Base-by-base conservation (phyloP, 2,797 vertebrate genomes). In the Etheostoma nigrum region DNA sequence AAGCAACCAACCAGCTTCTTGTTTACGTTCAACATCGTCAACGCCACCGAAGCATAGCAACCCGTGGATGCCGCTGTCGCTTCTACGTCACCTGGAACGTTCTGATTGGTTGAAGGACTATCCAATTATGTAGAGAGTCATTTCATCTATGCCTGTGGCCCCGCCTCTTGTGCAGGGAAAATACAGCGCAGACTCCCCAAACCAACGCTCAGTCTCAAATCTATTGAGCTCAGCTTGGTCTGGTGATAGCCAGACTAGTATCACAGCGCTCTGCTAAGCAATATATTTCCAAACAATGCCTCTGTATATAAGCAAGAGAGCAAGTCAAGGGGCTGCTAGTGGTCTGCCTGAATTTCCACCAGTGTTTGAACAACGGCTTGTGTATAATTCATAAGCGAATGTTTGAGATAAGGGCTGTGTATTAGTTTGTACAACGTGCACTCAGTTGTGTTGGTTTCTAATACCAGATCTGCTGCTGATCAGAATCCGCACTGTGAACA, bases 271-370 rank as follows among this genome's bases (percentile, higher is more conserved):
- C n/a, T 10, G 33, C 54, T 19, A 42, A 58, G 55, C 25, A 72
- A 77, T 47, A 67, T 58, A 51, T 67, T 74, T 76, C 54, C 62
- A 75, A 33, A 15, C 40, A 8, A 10, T 47, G 55, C 45, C n/a
- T 44, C 8, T 9, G 30, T 25, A 13, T 12, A 49, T 25, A 44
- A 66, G 23, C 6, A 13, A 30, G 19, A 33, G 42, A 57, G 66
- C 33, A 16, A 72, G 23, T 18, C 33, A 67, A 45, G 4, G 5
- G 45, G 48, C 52, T 60, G 65, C 62, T 67, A 74, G 67, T 55
- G 74, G 65, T 72, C 53, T 49, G 60, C 30, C 30, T 49, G 49
- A 40, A 47, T 54, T 66, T 33, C 66, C 36, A 40, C 53, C 57
- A 57, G 64, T 23, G 62, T 74, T 53, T 49, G 40, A 71, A 45